Evolutionary conservation across 2,888 invertebrate genomes (phyloP), one percentile per base, ranked within the genome.

Genomic region (Acutogordius australiensis): DNA sequence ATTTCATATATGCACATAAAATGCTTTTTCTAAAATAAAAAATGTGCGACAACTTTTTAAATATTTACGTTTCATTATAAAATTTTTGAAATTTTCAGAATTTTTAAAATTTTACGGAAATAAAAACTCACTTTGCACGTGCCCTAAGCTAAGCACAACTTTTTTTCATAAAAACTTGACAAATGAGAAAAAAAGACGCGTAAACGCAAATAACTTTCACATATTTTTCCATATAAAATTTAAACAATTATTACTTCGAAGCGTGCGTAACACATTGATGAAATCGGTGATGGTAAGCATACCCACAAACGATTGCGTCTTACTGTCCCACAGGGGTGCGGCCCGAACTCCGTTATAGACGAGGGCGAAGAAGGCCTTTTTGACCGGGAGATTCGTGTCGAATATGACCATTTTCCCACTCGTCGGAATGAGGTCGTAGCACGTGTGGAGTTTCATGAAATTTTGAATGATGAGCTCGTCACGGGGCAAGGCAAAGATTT

Each of bases 391-490:
- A 72, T 90, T 85, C 57, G 94, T 97, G 76, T 99, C 97, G 74
- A 99, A 97, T 63, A 99, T 90, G 65, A 99, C 94, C 71, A 99
- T 77, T 76, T 99, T 99, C 66, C 91, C 90, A 68, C 91, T 91
- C 63, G 90, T 91, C 63, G 97, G 97, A 71, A 99, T 91, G 73
- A 99, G 79, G 77, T 99, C 97, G 76, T 97, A 97, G 74, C 94
- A 94, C 75, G 88, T 90, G 78, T 99, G 94, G 74, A 90, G 91
- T 74, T 87, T 86, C 81, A 97, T 94, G 78, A 97, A 97, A 56
- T 60, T 60, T 27, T 4, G 2, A 28, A 60, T 37, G 18, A 60
- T 59, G 18, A 26, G 4, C 2, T 28, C 45, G 37, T 58, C 51
- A 23, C 51, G 51, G 51, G 51, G 51, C 51, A 51, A 51, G 4